These are phyloP conservation scores for Drosophila kanapiae DNA, from an alignment of 1,140 invertebrate genomes.

Conservation along the genomic window DNA sequence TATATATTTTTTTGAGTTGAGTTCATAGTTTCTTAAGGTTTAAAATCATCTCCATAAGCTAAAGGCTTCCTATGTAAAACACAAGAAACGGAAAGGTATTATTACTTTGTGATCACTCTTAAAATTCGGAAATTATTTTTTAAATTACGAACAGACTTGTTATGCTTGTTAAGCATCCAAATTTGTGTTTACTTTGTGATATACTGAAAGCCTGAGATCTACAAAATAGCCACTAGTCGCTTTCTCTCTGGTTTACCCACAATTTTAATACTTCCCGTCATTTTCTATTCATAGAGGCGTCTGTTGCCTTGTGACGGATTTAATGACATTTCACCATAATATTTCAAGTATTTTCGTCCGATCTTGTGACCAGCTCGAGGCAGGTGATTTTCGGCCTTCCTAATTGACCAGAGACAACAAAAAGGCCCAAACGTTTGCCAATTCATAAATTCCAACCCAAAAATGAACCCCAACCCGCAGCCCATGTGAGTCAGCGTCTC, in stretches of 20 bases:
- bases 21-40: too few relatives aligned
- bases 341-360: slow-evolving; percentile 32
- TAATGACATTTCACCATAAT: slow-evolving; percentile 36
- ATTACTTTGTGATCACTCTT: too few relatives aligned
- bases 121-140: neutral
- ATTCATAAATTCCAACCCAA: slow-evolving; percentile 63
- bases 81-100: too few relatives aligned
- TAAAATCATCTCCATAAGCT: too few relatives aligned
- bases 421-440: slow-evolving; percentile 54
- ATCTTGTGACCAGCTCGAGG: slow-evolving; percentile 59
- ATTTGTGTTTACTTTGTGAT: neutral
- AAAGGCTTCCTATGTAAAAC: too few relatives aligned
- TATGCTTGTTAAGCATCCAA: neutral
- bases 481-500: slow-evolving; percentile 36
- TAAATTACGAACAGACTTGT: neutral
- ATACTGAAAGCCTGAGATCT: neutral
- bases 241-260: slow-evolving; percentile 1
- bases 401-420: slow-evolving; percentile 46
- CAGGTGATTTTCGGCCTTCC: slow-evolving; percentile 63
- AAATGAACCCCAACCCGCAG: neutral
- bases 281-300: slow-evolving; percentile 23
- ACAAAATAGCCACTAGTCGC: neutral
- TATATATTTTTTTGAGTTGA: neutral
- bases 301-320: slow-evolving; percentile 28
- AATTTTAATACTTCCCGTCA: slow-evolving; percentile 8